phyloP scores from a whole-genome alignment of 2,797 vertebrate genomes.

The Chelonia mydas region DNA sequence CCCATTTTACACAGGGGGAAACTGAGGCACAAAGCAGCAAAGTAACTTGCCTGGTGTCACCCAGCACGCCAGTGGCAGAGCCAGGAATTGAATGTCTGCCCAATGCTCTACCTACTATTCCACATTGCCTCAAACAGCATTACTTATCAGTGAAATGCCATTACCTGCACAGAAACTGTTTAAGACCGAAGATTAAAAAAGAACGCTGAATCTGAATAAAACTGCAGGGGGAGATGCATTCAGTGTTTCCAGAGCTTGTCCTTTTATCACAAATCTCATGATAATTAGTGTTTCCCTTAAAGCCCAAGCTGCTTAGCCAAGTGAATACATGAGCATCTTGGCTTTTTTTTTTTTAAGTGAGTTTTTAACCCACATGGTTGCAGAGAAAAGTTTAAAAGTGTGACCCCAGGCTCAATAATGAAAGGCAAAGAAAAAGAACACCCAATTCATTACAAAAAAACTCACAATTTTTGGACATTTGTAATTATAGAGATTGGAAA shows the following conservation, averaged over 20 bases:
- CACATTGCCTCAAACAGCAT: neutral
- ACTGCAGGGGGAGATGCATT: constrained; percentile 28
- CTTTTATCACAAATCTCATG: neutral
- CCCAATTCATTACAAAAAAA: neutral
- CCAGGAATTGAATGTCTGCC: neutral
- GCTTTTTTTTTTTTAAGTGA: neutral
- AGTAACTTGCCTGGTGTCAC: neutral
- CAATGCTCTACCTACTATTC: neutral
- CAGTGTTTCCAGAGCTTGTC: constrained; percentile 9
- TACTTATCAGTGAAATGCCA: neutral
- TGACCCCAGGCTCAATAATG: neutral
- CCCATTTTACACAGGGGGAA: neutral
- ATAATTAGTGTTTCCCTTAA: neutral
- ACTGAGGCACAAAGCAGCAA: neutral
- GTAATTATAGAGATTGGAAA: neutral
- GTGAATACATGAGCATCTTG: neutral
- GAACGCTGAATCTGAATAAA: neutral
- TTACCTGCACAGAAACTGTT: constrained; percentile 17
- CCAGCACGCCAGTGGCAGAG: neutral
- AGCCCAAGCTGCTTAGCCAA: neutral
- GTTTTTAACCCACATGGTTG: neutral
- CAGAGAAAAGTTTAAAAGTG: neutral
- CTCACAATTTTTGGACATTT: neutral
- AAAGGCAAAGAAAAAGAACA: neutral
- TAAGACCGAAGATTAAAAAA: neutral